Evolutionary conservation across 2,113 vertebrate species (phyloP).

Genomic region (Aphyosemion australe): DNA sequence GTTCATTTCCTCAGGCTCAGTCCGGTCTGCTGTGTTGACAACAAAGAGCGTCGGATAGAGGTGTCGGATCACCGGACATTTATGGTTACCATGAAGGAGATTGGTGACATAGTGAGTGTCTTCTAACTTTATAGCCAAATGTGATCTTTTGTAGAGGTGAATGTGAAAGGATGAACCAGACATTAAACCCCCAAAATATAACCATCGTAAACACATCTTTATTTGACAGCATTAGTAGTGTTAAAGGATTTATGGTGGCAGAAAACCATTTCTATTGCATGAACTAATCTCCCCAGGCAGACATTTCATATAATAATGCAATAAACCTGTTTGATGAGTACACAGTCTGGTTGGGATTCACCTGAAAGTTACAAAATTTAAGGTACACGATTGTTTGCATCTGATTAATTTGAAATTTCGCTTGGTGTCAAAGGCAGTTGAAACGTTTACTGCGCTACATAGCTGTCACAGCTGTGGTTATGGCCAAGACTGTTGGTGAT

Average conservation of each 20-base stretch:
- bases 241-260: conserved; percentile 36
- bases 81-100: conserved; percentile 25
- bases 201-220: conserved; percentile 38
- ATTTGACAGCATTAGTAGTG: conserved; percentile 14
- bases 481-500: not conserved
- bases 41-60: conserved; percentile 31
- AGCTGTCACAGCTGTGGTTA: not conserved
- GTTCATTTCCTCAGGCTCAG: conserved; percentile 27
- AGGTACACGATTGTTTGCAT: not conserved
- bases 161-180: conserved; percentile 15
- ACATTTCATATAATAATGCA: not conserved
- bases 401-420: not conserved
- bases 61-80: conserved; percentile 44
- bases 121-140: conserved; percentile 39
- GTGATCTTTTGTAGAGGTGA: conserved; percentile 36
- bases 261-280: conserved; percentile 22
- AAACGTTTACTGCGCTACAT: not conserved
- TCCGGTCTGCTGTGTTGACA: conserved; percentile 36
- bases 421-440: not conserved
- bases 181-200: conserved; percentile 42
- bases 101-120: conserved; percentile 9
- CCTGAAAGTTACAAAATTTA: not conserved
- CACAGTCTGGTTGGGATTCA: not conserved
- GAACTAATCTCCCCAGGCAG: conserved; percentile 6
- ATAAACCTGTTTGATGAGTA: conserved; percentile 1